Conservation (phyloP, 2,113 vertebrate genomes). For the Pygoscelis adeliae region DNA sequence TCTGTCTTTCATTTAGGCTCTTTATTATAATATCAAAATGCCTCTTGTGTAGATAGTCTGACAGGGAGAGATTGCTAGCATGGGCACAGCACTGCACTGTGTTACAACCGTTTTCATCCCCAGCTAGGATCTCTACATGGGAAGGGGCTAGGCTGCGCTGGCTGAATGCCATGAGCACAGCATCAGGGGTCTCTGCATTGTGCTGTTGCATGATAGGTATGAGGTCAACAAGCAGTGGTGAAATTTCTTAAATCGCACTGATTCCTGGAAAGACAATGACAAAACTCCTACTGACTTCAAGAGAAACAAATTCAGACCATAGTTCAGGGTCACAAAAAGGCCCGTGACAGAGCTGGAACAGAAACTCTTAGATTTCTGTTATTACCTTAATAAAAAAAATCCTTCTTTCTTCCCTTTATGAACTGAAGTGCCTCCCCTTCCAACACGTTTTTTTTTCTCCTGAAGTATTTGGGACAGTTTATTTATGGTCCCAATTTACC, state of each 20-base stretch:
- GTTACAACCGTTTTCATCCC: not conserved
- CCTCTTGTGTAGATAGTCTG: not conserved
- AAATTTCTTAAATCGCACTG: not conserved
- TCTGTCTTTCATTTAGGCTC: not conserved
- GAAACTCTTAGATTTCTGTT: not conserved
- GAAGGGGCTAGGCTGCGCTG: not conserved
- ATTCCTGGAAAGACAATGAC: not conserved
- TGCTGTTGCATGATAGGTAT: not conserved
- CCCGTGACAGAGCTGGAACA: not conserved
- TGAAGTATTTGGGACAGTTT: slow-evolving; percentile 26
- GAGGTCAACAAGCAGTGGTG: not conserved
- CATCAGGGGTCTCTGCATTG: not conserved
- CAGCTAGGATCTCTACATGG: not conserved
- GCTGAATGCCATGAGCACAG: not conserved
- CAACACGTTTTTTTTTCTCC: not conserved
- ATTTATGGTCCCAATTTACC: slow-evolving; percentile 12
- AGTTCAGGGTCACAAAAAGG: not conserved
- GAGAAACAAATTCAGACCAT: not conserved
- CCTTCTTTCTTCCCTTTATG: not conserved
- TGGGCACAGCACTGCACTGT: not conserved
- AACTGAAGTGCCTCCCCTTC: not conserved
- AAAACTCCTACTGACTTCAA: not conserved
- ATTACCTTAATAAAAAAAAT: not conserved
- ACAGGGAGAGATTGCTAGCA: not conserved
- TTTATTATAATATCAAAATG: not conserved